Conservation (phyloP, 2,888 invertebrate genomes). For the Sinhomidia bicolor region DNA sequence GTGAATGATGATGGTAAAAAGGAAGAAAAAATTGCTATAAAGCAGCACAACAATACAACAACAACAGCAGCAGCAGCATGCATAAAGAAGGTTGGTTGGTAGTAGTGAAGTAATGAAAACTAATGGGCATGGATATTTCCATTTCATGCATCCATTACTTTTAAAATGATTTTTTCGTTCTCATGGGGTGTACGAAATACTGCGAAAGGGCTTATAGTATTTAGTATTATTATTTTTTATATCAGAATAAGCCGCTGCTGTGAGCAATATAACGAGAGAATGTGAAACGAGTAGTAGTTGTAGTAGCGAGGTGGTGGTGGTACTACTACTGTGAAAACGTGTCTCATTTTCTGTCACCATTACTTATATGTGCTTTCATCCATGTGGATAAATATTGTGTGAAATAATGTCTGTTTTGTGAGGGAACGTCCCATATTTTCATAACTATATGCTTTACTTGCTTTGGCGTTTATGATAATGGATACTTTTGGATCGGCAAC, state of each 20-base stretch:
- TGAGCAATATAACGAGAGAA: background rate
- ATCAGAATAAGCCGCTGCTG: background rate
- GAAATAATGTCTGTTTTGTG: background rate
- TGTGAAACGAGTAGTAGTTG: too few species aligned
- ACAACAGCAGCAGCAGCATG: background rate
- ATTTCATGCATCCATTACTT: conserved; percentile 70
- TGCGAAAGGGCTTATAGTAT: background rate
- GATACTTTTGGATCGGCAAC: background rate
- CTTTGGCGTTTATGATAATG: conserved; percentile 25
- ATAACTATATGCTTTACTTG: background rate
- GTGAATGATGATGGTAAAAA: conserved; percentile 38
- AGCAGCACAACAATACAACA: conserved; percentile 1
- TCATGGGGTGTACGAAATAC: background rate
- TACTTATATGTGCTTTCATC: conserved; percentile 12
- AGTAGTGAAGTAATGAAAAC: conserved; percentile 70
- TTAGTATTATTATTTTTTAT: background rate
- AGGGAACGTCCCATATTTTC: background rate
- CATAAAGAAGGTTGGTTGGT: background rate
- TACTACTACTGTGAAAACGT: conserved; percentile 12
- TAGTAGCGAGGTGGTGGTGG: too few species aligned
- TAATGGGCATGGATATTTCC: conserved; percentile 72
- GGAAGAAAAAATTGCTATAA: conserved; percentile 8
- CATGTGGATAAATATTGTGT: background rate
- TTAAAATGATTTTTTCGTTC: conserved; percentile 52
- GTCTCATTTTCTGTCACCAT: conserved; percentile 51